Conservation (phyloP, 2,888 invertebrate species). For the Parthenolecanium corni region DNA sequence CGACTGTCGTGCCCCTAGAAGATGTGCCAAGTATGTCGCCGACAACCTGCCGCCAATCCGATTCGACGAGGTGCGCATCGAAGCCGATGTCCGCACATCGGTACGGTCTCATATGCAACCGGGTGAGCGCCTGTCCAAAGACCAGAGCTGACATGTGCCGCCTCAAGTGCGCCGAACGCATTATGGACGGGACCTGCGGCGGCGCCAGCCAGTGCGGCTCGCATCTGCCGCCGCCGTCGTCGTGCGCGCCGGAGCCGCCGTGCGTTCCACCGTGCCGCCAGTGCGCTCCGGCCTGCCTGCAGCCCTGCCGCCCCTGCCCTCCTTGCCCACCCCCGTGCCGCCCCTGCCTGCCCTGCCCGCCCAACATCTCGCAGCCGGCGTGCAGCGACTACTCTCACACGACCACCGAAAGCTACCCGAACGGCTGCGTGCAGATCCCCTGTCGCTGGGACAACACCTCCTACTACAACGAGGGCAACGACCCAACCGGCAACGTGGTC, state of each 20-base stretch:
- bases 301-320: neutral
- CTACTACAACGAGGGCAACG: conserved; percentile 24
- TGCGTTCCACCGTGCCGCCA: too few species aligned
- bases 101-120: conserved; percentile 3
- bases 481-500: conserved; percentile 15
- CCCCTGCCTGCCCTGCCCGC: neutral
- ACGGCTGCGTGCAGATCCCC: neutral
- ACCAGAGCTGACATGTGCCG: conserved; percentile 11
- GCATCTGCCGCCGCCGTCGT: neutral
- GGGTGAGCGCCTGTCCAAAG: conserved; percentile 3
- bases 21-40: too few species aligned
- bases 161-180: neutral
- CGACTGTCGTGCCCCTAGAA: too few species aligned
- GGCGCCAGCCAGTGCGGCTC: neutral
- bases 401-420: conserved; percentile 27
- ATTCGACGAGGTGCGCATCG: too few species aligned
- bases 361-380: neutral
- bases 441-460: conserved; percentile 21
- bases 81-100: neutral
- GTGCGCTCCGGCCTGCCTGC: neutral
- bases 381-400: conserved; percentile 12
- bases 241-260: too few species aligned
- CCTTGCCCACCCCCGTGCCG: conserved; percentile 1
- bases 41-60: too few species aligned
- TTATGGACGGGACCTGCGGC: neutral